These are phyloP conservation scores for Rhagonycha fulva DNA, from an alignment of 2,888 invertebrate species.

Conservation along the genomic window DNA sequence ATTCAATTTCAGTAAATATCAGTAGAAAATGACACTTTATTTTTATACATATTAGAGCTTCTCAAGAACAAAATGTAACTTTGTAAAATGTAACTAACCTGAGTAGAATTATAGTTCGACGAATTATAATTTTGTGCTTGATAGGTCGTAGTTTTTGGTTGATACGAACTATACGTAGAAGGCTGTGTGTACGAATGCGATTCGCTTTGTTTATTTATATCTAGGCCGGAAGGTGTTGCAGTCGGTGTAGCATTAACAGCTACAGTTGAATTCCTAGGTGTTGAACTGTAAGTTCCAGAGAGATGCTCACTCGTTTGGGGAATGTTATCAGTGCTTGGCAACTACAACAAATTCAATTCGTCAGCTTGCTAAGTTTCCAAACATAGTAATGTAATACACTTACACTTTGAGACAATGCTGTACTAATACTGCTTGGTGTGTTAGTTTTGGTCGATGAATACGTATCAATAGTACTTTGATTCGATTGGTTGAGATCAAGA, in stretches of 20 bases:
- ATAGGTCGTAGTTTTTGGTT: slow-evolving; percentile 48
- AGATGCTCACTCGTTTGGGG: slow-evolving; percentile 53
- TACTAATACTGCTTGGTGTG: slow-evolving; percentile 55
- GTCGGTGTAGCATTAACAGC: slow-evolving; percentile 46
- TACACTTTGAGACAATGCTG: slow-evolving; percentile 52
- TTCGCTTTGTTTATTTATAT: slow-evolving; percentile 50
- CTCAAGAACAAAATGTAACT: not conserved
- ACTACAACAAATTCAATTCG: slow-evolving; percentile 37
- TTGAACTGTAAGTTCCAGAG: slow-evolving; percentile 50
- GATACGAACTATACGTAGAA: slow-evolving; percentile 53
- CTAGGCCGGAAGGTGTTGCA: slow-evolving; percentile 41
- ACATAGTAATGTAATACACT: slow-evolving; percentile 36
- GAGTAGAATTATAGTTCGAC: slow-evolving; percentile 46
- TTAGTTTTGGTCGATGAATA: slow-evolving; percentile 49
- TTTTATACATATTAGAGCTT: no score
- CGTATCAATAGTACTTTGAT: slow-evolving; percentile 58
- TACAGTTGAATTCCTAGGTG: slow-evolving; percentile 51
- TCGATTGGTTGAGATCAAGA: slow-evolving; percentile 54
- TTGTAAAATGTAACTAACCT: slow-evolving; percentile 39
- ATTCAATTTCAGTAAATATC: no score
- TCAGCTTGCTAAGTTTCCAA: not conserved
- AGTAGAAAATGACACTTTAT: not conserved
- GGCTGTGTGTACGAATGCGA: slow-evolving; percentile 54
- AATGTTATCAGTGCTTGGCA: slow-evolving; percentile 53
- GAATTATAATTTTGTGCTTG: slow-evolving; percentile 42